Evolutionary conservation across 1,140 invertebrate species (phyloP).

Genomic region (Caenorhabditis inopinata): DNA sequence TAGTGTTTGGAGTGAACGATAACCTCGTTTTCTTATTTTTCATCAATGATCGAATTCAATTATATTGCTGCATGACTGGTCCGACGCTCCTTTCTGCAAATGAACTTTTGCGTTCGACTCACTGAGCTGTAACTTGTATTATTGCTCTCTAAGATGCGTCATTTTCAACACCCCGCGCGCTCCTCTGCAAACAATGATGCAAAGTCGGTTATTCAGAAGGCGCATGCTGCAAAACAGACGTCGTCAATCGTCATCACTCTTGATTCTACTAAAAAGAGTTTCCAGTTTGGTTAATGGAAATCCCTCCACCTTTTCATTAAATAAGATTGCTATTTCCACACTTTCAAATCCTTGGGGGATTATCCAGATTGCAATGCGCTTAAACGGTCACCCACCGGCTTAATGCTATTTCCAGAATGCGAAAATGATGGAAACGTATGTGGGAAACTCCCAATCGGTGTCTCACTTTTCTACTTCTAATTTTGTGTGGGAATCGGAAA

Average conservation of each 20-base stretch:
- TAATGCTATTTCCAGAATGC: neutral
- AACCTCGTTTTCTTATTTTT: too few relatives aligned
- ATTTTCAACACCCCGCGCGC: neutral
- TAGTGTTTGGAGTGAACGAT: too few relatives aligned
- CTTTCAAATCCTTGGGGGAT: neutral
- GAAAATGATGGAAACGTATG: neutral
- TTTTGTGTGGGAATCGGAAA: constrained; percentile 9
- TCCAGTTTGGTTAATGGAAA: neutral
- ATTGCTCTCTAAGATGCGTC: neutral
- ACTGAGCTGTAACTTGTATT: neutral
- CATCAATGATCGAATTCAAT: neutral
- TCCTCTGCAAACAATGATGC: neutral
- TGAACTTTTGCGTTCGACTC: neutral
- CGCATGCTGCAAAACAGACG: too few relatives aligned
- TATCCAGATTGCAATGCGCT: neutral
- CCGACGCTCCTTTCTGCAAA: neutral
- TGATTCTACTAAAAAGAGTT: neutral
- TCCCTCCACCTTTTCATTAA: neutral
- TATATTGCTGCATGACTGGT: neutral
- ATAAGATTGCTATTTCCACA: neutral
- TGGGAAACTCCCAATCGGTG: neutral
- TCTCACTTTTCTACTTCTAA: neutral
- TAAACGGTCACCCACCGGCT: neutral
- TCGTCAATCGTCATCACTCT: too few relatives aligned
- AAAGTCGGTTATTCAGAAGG: neutral